These are phyloP conservation scores for Drosophila heteroneura DNA, from an alignment of 2,888 invertebrate species.

Conservation along the genomic window DNA sequence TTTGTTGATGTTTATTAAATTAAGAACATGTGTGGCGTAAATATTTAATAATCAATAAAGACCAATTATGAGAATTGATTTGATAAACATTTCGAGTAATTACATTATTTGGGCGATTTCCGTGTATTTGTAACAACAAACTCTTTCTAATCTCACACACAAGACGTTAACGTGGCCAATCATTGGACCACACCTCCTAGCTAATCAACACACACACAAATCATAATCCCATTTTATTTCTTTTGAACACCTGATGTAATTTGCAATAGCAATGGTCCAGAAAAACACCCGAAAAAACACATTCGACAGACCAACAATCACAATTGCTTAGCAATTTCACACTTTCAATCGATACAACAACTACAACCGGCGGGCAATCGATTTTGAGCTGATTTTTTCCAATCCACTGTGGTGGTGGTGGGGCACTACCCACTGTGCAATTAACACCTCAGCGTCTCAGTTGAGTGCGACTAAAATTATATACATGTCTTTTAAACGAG, in stretches of 20 bases:
- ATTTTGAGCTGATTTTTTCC: conserved; percentile 14
- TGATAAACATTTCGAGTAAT: conserved; percentile 25
- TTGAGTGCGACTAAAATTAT: conserved; percentile 69
- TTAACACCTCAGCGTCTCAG: conserved; percentile 75
- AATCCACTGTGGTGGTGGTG: conserved; percentile 44
- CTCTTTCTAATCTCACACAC: conserved; percentile 46
- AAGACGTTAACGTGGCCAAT: conserved; percentile 65
- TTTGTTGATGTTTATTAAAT: background rate
- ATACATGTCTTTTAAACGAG: conserved; percentile 60
- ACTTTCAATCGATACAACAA: conserved; percentile 71
- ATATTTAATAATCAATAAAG: conserved; percentile 11
- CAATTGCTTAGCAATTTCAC: conserved; percentile 81
- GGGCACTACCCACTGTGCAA: conserved; percentile 78
- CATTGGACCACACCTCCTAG: conserved; percentile 70
- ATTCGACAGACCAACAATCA: conserved; percentile 65
- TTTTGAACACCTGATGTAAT: conserved; percentile 75
- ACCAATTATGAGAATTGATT: conserved; percentile 10
- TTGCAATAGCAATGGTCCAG: conserved; percentile 67
- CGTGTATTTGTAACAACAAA: conserved; percentile 14
- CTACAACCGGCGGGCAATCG: conserved; percentile 70
- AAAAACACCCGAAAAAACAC: conserved; percentile 45
- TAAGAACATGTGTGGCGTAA: background rate
- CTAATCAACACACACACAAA: conserved; percentile 76
- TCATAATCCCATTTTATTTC: conserved; percentile 54
- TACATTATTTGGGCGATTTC: conserved; percentile 28